Percentiles rank a stretch among this genome's conserved stretches.
phyloP scores from a whole-genome alignment of 2,113 vertebrate genomes.

The Nyctibius bracteatus region DNA sequence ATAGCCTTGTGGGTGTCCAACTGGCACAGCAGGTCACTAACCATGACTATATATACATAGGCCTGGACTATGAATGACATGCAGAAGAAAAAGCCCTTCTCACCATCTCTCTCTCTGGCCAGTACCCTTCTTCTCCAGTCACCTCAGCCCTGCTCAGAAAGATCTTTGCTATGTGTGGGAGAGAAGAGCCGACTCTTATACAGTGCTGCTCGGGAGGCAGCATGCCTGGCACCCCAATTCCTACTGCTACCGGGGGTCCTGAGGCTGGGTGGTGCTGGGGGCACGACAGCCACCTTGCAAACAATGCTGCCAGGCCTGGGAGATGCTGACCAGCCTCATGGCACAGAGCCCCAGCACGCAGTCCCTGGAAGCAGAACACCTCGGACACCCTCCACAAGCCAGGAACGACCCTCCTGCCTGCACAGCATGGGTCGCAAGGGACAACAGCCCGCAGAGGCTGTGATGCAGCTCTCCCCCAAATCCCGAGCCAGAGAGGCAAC shows the following conservation, averaged over 20 bases:
- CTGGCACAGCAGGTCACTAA: too few species aligned
- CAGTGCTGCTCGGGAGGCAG: neutral
- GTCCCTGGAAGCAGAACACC: neutral
- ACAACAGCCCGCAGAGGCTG: neutral
- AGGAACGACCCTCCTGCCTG: neutral
- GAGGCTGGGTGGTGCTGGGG: fast-evolving
- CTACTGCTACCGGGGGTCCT: neutral
- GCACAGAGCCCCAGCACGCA: fast-evolving
- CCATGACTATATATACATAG: fast-evolving
- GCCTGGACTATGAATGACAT: too few species aligned
- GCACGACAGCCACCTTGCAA: fast-evolving
- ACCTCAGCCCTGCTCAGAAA: neutral
- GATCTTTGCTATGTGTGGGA: neutral
- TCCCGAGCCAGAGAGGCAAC: fast-evolving
- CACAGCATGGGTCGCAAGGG: fast-evolving
- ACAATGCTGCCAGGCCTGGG: neutral
- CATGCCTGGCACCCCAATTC: fast-evolving
- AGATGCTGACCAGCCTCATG: neutral
- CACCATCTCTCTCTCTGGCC: neutral
- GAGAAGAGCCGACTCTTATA: fast-evolving
- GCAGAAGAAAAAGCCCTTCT: neutral
- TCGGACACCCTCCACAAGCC: neutral
- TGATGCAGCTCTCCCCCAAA: neutral
- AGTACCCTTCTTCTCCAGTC: neutral
- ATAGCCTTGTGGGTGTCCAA: too few species aligned